phyloP scores from a whole-genome alignment of 1,140 invertebrate genomes.

The Magallana ariakensis region DNA sequence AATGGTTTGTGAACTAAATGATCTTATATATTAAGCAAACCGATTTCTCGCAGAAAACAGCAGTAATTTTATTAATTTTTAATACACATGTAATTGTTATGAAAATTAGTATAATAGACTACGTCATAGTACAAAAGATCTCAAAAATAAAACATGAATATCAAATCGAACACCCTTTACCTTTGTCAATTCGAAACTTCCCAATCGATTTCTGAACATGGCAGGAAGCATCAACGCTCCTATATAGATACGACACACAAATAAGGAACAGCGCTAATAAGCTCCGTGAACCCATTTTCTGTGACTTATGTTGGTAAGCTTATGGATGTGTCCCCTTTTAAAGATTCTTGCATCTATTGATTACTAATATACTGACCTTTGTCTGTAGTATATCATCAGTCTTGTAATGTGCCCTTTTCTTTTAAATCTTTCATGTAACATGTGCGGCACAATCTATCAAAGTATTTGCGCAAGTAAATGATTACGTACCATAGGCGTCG shows the following conservation, averaged over 20 bases:
- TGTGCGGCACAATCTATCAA: slow-evolving; percentile 21
- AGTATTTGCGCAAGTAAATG: too few relatives aligned
- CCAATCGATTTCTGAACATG: neutral
- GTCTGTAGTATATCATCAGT: neutral
- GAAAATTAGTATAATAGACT: too few relatives aligned
- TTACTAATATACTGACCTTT: neutral
- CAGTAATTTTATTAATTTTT: too few relatives aligned
- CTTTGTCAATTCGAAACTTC: neutral
- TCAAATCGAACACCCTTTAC: neutral
- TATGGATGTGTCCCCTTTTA: neutral
- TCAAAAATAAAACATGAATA: neutral
- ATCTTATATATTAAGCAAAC: too few relatives aligned
- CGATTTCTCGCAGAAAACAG: too few relatives aligned
- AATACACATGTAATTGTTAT: too few relatives aligned
- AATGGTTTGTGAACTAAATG: too few relatives aligned
- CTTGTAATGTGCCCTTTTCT: neutral
- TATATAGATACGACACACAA: neutral
- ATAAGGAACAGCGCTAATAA: neutral
- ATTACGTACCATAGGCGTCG: too few relatives aligned
- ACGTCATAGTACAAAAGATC: too few relatives aligned
- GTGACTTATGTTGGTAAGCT: neutral
- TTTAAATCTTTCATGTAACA: slow-evolving; percentile 29
- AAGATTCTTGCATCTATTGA: neutral
- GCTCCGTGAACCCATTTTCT: neutral
- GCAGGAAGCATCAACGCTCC: neutral